Evolutionary conservation across 2,797 vertebrate species (phyloP).

Genomic region (Pachyuromys duprasi): DNA sequence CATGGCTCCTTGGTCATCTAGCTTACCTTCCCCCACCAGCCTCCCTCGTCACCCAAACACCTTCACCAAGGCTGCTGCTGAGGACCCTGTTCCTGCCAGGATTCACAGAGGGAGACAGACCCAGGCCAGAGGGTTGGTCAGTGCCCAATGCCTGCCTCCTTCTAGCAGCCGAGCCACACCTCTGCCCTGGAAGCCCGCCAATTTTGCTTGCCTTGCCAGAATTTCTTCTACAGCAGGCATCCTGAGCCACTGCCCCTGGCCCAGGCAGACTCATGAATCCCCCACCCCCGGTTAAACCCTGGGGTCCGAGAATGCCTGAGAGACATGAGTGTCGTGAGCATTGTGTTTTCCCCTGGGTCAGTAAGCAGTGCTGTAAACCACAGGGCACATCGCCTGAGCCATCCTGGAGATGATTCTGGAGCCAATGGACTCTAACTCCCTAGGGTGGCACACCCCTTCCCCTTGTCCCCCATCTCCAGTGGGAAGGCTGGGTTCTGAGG

Average conservation of each 20-base stretch:
- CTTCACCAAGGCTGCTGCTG: background rate
- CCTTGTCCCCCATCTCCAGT: rapidly evolving
- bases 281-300: background rate
- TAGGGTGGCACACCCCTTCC: background rate
- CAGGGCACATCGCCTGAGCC: background rate
- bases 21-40: too few species aligned
- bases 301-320: background rate
- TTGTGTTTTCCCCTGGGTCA: background rate
- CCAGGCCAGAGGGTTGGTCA: background rate
- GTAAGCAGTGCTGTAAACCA: background rate
- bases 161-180: background rate
- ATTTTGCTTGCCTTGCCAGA: background rate
- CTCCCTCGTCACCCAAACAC: background rate
- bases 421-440: background rate
- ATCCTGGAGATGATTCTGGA: background rate
- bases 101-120: background rate
- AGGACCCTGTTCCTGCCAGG: background rate
- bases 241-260: background rate
- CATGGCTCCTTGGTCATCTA: background rate
- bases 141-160: rapidly evolving
- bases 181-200: background rate
- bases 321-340: rapidly evolving
- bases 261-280: background rate
- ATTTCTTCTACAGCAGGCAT: background rate
- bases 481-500: background rate